Conservation (phyloP, 2,797 vertebrate genomes). For the Catamblyrhynchus diadema region DNA sequence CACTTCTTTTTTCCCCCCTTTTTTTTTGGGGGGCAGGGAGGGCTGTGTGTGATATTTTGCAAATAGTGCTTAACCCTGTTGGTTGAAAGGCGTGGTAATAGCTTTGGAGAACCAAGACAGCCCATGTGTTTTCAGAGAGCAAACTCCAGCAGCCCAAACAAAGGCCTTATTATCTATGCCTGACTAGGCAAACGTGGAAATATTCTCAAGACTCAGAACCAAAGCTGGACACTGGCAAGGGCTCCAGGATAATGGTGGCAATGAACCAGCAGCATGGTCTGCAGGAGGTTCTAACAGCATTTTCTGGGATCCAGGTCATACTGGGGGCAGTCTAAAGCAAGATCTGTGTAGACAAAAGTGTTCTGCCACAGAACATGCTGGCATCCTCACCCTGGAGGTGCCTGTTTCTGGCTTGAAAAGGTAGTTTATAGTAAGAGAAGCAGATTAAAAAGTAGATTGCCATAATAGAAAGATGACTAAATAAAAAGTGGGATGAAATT, state of each 20-base stretch:
- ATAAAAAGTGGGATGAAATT: not conserved
- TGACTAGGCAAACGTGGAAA: not conserved
- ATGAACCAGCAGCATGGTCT: not conserved
- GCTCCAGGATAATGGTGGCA: not conserved
- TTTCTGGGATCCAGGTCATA: not conserved
- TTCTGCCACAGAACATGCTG: not conserved
- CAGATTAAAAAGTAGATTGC: not conserved
- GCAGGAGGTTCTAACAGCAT: not conserved
- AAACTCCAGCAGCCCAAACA: not conserved
- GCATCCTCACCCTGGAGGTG: not conserved
- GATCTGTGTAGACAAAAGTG: not conserved
- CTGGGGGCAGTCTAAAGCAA: not conserved
- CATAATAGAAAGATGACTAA: not conserved
- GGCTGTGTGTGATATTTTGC: not conserved
- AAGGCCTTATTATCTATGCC: conserved; percentile 7
- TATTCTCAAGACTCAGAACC: not conserved
- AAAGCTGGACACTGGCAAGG: not conserved
- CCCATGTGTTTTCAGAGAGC: not conserved
- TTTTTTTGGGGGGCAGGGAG: not conserved
- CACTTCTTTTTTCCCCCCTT: fast-evolving
- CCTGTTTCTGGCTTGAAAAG: not conserved
- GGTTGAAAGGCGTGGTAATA: not conserved
- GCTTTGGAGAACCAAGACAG: not conserved
- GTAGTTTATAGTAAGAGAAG: not conserved
- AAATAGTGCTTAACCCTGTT: not conserved